Conservation (phyloP, 2,797 vertebrate species). For the Rhadinocentrus ornatus region DNA sequence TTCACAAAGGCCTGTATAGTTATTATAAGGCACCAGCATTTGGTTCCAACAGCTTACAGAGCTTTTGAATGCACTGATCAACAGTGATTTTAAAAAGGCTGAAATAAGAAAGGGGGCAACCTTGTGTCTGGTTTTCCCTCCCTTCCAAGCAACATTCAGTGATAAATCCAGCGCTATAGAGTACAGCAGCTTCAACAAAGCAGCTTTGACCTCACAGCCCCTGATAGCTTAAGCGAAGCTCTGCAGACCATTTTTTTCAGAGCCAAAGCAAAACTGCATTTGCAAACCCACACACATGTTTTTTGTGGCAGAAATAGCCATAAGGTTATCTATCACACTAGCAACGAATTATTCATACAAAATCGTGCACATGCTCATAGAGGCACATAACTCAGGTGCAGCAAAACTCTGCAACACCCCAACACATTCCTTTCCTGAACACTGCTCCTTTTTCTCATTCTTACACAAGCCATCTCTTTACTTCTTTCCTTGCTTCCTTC, state of each 20-base stretch:
- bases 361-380: slow-evolving; percentile 23
- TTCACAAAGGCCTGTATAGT: slow-evolving; percentile 39
- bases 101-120: slow-evolving; percentile 37
- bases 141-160: slow-evolving; percentile 37
- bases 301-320: slow-evolving; percentile 18
- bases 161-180: slow-evolving; percentile 50
- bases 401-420: slow-evolving; percentile 42
- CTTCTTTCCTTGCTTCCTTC: slow-evolving; percentile 67
- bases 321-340: slow-evolving; percentile 31
- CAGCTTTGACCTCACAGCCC: slow-evolving; percentile 65
- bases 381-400: slow-evolving; percentile 55
- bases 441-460: slow-evolving; percentile 50
- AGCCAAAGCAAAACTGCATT: slow-evolving; percentile 9
- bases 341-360: slow-evolving; percentile 1
- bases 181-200: slow-evolving; percentile 62
- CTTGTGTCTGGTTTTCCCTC: slow-evolving; percentile 38
- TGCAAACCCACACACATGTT: slow-evolving; percentile 14
- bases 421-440: slow-evolving; percentile 51
- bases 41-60: slow-evolving; percentile 40
- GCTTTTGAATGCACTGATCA: slow-evolving; percentile 62
- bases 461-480: slow-evolving; percentile 65
- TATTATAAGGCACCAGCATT: slow-evolving; percentile 43
- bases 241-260: slow-evolving; percentile 31
- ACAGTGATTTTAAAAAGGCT: slow-evolving; percentile 58
- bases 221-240: slow-evolving; percentile 48